A percentile compares a stretch with the other conserved stretches of the same genome.
Conservation (phyloP, 2,113 vertebrate species). For the Empidonax traillii region DNA sequence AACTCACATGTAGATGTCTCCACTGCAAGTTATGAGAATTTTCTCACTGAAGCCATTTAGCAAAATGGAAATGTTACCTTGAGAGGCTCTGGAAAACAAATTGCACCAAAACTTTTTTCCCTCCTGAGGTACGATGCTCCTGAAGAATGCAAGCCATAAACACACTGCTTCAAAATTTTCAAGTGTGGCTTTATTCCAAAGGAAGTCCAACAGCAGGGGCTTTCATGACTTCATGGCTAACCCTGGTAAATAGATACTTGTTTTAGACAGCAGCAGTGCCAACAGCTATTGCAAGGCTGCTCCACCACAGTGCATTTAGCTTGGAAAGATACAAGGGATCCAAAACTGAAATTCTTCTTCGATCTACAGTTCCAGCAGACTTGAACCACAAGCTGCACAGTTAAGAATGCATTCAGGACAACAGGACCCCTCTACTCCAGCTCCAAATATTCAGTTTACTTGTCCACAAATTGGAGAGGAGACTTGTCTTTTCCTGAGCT, state of each 20-base stretch:
- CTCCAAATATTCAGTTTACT: not conserved
- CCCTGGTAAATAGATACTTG: not conserved
- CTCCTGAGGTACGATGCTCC: not conserved
- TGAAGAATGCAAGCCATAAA: not conserved
- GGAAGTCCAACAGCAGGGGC: not conserved
- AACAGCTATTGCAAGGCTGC: not conserved
- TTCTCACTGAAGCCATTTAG: not conserved
- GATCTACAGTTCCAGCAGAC: not conserved
- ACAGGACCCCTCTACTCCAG: not conserved
- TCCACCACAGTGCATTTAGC: not conserved
- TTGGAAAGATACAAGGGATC: not conserved
- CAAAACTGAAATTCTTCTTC: not conserved
- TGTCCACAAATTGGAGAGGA: not conserved
- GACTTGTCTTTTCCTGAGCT: not conserved
- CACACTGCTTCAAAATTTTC: not conserved
- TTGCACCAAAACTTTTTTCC: not conserved
- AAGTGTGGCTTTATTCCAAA: not conserved
- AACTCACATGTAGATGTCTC: rapidly evolving
- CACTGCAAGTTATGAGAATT: not conserved
- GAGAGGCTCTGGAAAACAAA: not conserved
- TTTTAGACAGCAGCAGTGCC: not conserved
- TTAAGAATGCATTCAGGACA: not conserved
- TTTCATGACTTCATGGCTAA: not conserved
- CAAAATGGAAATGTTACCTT: not conserved
- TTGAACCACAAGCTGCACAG: not conserved